Conservation (phyloP, 1,140 invertebrate species). For the Lasioglossum baleicum region DNA sequence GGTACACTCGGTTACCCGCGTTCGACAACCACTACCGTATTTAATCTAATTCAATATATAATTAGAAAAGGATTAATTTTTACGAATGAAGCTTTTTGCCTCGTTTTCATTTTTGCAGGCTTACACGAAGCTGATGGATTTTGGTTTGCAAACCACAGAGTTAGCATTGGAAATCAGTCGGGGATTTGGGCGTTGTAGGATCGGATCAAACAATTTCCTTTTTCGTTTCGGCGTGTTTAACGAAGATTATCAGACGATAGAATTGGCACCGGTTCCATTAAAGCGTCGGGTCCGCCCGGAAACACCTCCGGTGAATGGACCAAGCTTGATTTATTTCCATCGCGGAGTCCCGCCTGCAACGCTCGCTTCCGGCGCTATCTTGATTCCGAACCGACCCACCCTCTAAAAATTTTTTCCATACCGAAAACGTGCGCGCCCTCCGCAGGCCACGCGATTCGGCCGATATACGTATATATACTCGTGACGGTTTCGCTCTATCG, state of each 20-base stretch:
- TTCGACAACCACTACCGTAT: too few species aligned
- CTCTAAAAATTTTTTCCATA: constrained; percentile 44
- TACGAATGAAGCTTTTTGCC: too few species aligned
- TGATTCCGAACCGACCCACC: constrained; percentile 47
- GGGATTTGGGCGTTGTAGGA: neutral
- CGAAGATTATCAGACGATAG: constrained; percentile 11
- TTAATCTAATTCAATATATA: too few species aligned
- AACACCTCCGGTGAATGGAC: constrained; percentile 37
- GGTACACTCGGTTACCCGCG: too few species aligned
- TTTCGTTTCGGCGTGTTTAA: neutral
- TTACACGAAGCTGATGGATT: too few species aligned
- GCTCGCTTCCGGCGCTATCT: constrained; percentile 58
- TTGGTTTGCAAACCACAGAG: too few species aligned
- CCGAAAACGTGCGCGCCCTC: constrained; percentile 18
- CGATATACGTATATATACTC: constrained; percentile 30
- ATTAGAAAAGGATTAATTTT: too few species aligned
- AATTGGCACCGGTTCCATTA: constrained; percentile 46
- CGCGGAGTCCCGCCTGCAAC: constrained; percentile 50
- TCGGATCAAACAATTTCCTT: neutral
- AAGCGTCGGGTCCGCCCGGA: constrained; percentile 22
- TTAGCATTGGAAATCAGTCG: neutral
- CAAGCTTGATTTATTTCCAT: constrained; percentile 58
- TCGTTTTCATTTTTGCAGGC: too few species aligned
- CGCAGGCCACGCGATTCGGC: constrained; percentile 27
- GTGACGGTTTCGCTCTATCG: constrained; percentile 49